A percentile compares a stretch with the other conserved stretches of the same genome.
Evolutionary conservation across 2,797 vertebrate species (phyloP).

Genomic region (Epinephelus awoara): DNA sequence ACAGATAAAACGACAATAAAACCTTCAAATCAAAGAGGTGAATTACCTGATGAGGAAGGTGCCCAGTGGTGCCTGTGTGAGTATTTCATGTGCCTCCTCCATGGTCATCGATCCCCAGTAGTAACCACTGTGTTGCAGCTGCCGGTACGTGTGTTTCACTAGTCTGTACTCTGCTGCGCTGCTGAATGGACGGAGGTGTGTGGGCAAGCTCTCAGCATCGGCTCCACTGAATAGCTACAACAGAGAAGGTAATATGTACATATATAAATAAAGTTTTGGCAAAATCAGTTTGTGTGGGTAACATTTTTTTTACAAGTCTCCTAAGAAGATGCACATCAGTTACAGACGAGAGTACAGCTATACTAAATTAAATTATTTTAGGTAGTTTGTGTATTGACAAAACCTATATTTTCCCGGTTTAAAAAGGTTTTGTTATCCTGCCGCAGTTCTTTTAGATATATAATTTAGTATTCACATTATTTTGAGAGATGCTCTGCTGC

Average conservation of each 20-base stretch:
- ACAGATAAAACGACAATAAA: not conserved
- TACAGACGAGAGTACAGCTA: not conserved
- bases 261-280: not conserved
- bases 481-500: not conserved
- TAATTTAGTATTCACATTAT: not conserved
- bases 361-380: not conserved
- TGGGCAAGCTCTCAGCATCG: constrained; percentile 57
- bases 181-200: constrained; percentile 91
- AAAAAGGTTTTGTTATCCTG: not conserved
- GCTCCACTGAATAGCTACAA: constrained; percentile 37
- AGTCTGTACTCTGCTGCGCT: constrained; percentile 88
- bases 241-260: not conserved
- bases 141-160: constrained; percentile 88
- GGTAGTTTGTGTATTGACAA: not conserved
- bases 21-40: not conserved
- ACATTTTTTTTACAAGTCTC: too few relatives aligned
- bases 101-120: constrained; percentile 95
- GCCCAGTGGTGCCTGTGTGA: constrained; percentile 84
- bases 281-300: too few relatives aligned
- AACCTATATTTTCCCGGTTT: not conserved
- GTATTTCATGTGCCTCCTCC: constrained; percentile 89
- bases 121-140: constrained; percentile 92
- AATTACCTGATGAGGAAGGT: constrained; percentile 92
- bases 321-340: not conserved
- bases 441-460: not conserved